Percentiles rank a stretch among this genome's conserved stretches.
These are phyloP conservation scores for Nyleta sp. DNA, from an alignment of 2,888 invertebrate genomes.

Conservation along the genomic window DNA sequence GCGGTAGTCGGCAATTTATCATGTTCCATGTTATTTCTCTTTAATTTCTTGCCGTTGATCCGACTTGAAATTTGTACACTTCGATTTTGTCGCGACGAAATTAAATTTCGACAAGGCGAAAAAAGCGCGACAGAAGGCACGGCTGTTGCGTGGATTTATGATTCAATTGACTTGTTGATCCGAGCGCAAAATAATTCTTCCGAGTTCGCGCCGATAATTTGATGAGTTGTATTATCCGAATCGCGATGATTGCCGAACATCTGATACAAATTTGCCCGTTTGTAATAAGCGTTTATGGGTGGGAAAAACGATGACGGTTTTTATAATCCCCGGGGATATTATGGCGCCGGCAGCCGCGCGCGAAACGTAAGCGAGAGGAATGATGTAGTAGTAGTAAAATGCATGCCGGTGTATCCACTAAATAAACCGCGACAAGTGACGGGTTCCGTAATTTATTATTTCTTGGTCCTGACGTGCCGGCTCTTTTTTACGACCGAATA, in stretches of 20 bases:
- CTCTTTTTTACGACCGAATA: constrained; percentile 40
- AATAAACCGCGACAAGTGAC: constrained; percentile 63
- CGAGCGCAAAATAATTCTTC: constrained; percentile 10
- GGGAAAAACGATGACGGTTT: constrained; percentile 44
- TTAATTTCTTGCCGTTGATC: constrained; percentile 2
- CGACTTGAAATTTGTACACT: constrained; percentile 10
- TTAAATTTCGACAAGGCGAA: constrained; percentile 11
- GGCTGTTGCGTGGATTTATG: constrained; percentile 5
- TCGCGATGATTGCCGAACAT: constrained; percentile 26
- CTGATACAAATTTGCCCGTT: constrained; percentile 25
- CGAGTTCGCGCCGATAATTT: constrained; percentile 19
- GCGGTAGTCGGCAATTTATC: constrained; percentile 4
- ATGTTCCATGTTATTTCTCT: constrained; percentile 7
- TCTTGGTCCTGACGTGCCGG: constrained; percentile 44
- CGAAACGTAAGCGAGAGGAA: constrained; percentile 56
- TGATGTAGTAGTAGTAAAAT: constrained; percentile 53
- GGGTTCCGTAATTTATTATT: constrained; percentile 54
- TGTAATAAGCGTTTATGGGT: constrained; percentile 35
- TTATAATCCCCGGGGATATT: constrained; percentile 56
- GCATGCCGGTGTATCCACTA: constrained; percentile 51
- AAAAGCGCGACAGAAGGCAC: neutral
- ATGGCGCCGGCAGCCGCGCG: constrained; percentile 38
- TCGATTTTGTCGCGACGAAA: constrained; percentile 12
- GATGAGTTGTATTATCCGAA: constrained; percentile 13
- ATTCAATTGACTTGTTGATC: constrained; percentile 35